Evolutionary conservation across 37 sponge, comb jelly and placozoan species (phyloP).

Genomic region (Crambe crambe): DNA sequence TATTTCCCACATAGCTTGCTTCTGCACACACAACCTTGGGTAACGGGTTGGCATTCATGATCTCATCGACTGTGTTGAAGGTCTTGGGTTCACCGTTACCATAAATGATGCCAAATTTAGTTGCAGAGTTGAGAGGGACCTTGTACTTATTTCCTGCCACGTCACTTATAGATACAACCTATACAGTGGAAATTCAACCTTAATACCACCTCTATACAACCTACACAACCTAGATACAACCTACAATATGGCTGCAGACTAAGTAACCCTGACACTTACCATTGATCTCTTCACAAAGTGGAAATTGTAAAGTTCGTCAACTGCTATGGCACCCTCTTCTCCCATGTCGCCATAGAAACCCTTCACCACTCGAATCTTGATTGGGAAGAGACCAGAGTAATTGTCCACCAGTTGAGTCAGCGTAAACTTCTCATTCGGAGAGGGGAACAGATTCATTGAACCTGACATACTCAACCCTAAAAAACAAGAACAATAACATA

Average conservation of each 20-base stretch:
- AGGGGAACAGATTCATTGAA: background rate
- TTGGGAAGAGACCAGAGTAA: slow-evolving; percentile 12
- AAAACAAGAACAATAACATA: background rate
- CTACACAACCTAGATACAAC: background rate
- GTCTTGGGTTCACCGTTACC: background rate
- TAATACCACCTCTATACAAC: background rate
- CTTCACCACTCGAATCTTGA: slow-evolving; percentile 32
- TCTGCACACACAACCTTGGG: slow-evolving; percentile 20
- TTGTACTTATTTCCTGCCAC: background rate
- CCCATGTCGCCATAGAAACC: slow-evolving; percentile 32
- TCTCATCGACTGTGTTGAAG: slow-evolving; percentile 15
- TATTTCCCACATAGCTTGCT: background rate
- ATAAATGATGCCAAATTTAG: slow-evolving; percentile 22
- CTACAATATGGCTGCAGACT: background rate
- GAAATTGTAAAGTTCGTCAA: slow-evolving; percentile 46
- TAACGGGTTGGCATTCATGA: slow-evolving; percentile 9
- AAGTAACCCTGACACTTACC: slow-evolving; percentile 8
- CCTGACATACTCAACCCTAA: background rate
- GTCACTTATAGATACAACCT: slow-evolving; percentile 27
- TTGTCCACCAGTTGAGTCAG: slow-evolving; percentile 15
- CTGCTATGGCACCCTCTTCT: slow-evolving; percentile 30
- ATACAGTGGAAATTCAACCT: background rate
- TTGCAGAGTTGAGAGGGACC: slow-evolving; percentile 33
- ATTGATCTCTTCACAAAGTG: slow-evolving; percentile 58
- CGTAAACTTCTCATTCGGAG: slow-evolving; percentile 7